Conservation (phyloP, 2,113 vertebrate genomes). For the Rhynchomys soricoides region DNA sequence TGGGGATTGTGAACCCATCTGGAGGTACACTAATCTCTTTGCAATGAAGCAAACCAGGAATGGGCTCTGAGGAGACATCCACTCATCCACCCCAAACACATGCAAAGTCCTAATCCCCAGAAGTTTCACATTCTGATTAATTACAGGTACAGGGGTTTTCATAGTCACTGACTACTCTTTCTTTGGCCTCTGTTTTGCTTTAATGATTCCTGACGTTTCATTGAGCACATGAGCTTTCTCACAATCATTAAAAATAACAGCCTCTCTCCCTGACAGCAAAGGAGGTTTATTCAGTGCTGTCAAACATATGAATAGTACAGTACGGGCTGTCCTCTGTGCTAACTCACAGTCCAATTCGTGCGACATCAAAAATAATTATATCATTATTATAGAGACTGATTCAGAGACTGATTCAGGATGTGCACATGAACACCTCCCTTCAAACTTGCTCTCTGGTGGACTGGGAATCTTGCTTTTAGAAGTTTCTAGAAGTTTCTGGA, state of each 20-base stretch:
- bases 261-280: slow-evolving; percentile 58
- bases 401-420: not conserved
- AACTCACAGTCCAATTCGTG: not conserved
- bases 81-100: not conserved
- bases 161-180: slow-evolving; percentile 31
- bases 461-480: not conserved
- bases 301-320: slow-evolving; percentile 35
- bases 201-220: slow-evolving; percentile 80
- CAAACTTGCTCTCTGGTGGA: not conserved
- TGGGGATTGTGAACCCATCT: slow-evolving; percentile 65
- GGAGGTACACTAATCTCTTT: slow-evolving; percentile 60
- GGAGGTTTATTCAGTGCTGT: slow-evolving; percentile 25
- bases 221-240: slow-evolving; percentile 59
- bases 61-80: slow-evolving; percentile 9
- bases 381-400: no score
- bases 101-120: not conserved
- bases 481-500: not conserved
- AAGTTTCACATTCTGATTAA: slow-evolving; percentile 68
- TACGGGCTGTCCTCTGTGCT: not conserved
- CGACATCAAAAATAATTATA: slow-evolving; percentile 49
- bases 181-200: slow-evolving; percentile 58
- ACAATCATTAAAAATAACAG: slow-evolving; percentile 59
- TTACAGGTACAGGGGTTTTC: slow-evolving; percentile 63
- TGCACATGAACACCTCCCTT: not conserved
- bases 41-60: slow-evolving; percentile 66